Evolutionary conservation across 2,113 vertebrate species (phyloP), one percentile per base, ranked within the genome.

Genomic region (Aythya baeri): DNA sequence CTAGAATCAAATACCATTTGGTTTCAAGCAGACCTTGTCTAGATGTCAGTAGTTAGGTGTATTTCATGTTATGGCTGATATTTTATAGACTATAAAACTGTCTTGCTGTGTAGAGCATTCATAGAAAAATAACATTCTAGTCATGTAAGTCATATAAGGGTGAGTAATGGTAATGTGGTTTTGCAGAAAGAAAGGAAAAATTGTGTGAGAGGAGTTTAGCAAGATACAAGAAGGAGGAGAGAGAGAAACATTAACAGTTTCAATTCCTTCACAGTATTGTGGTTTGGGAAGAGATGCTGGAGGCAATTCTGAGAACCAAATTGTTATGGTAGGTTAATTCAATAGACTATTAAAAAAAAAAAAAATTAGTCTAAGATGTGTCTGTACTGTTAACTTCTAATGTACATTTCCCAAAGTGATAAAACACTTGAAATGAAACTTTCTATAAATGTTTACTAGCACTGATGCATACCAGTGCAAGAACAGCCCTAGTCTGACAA

Each of bases 51-150:
- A 92, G 50, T 54, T 77, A 65, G 34, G 29, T 63, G 31, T 74
- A 92, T 95, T 95, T 92, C 44, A 25, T 78, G 29, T 83, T 88
- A 78, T 54, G 34, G 7, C 15, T 74, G 44, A 49, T 66, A 63
- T 16, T 83, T 95, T 78, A 83, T 75, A 80, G 50, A 22, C 52
- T 92, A 81, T 96, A 93, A 97, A 97, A 41, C 54, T 92, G 38
- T 76, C 75, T 46, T 88, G 4, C 18, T 81, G 61, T 20, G 14
- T 63, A 89, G 43, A 93, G 21, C 36, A 88, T 74, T 91, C 84
- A 94, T 14, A 72, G 44, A 81, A 94, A 96, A 96, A 77, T 76
- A 84, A 65, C 67, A 50, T 88, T 86, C 58, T 44, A 68, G 67
- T 57, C 67, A 79, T 86, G 43, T 36, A 85, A 91, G 66, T 54